Percentiles rank a stretch among this genome's conserved stretches.
These are phyloP conservation scores for Vidua macroura DNA, from an alignment of 2,113 vertebrate genomes.

Conservation along the genomic window DNA sequence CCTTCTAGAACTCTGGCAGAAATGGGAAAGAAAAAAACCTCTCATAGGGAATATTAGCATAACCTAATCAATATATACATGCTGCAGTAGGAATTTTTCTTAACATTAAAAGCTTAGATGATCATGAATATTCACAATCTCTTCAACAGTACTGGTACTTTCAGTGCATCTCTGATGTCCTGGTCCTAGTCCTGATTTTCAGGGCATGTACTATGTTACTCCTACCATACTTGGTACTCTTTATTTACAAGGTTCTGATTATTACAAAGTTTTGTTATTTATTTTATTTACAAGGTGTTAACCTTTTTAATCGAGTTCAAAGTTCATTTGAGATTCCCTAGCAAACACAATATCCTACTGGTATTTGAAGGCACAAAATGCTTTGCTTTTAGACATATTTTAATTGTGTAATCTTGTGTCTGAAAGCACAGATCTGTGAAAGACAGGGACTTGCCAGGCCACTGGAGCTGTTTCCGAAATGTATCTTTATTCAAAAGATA, in stretches of 20 bases:
- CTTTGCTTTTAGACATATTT: neutral
- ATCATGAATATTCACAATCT: neutral
- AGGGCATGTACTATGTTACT: neutral
- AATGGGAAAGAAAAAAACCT: neutral
- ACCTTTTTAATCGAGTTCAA: neutral
- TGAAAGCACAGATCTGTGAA: neutral
- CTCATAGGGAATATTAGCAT: neutral
- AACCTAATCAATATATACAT: neutral
- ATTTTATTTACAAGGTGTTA: neutral
- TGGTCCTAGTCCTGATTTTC: neutral
- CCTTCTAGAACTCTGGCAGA: neutral
- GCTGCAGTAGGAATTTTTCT: neutral
- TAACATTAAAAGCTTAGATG: neutral
- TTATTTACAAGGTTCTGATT: neutral
- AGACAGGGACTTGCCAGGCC: neutral
- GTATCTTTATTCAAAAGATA: neutral
- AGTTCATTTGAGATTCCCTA: neutral
- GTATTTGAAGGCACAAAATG: neutral
- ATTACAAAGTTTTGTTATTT: neutral
- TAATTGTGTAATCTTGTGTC: neutral
- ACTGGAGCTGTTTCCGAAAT: neutral
- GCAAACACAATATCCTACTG: neutral
- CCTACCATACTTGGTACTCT: accelerated
- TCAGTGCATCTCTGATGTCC: neutral
- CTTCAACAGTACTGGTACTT: neutral